Conservation (phyloP, 2,113 vertebrate species). For the Conger conger region DNA sequence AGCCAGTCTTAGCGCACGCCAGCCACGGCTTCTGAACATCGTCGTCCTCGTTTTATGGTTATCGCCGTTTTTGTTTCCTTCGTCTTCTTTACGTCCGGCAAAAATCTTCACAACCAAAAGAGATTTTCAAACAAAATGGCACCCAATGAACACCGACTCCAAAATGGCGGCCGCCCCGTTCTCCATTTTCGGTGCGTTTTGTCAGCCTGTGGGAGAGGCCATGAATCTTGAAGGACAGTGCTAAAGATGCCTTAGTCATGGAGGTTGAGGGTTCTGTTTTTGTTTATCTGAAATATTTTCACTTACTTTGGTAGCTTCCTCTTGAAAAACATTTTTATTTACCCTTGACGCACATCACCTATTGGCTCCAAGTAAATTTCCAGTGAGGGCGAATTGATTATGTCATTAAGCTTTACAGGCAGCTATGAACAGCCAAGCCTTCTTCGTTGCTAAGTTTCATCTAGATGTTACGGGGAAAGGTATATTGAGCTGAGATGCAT, state of each 20-base stretch:
- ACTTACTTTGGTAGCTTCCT: background rate
- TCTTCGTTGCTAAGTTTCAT: background rate
- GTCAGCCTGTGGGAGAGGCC: background rate
- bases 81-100: background rate
- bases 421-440: background rate
- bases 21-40: background rate
- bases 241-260: constrained; percentile 67
- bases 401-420: background rate
- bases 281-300: background rate
- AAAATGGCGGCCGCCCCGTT: background rate
- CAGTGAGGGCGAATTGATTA: background rate
- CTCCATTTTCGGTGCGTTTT: background rate
- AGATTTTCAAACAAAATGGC: background rate
- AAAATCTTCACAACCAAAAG: background rate
- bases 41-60: background rate
- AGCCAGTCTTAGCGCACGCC: background rate
- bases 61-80: background rate
- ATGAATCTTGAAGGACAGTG: constrained; percentile 28
- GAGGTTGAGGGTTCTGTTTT: constrained; percentile 20
- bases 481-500: background rate
- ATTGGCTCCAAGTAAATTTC: background rate
- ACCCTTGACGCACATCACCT: background rate
- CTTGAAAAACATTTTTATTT: background rate
- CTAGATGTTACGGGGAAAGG: background rate
- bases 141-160: background rate